These are phyloP conservation scores for Pseudochromis fuscus DNA, from an alignment of 2,797 vertebrate genomes.

Conservation along the genomic window DNA sequence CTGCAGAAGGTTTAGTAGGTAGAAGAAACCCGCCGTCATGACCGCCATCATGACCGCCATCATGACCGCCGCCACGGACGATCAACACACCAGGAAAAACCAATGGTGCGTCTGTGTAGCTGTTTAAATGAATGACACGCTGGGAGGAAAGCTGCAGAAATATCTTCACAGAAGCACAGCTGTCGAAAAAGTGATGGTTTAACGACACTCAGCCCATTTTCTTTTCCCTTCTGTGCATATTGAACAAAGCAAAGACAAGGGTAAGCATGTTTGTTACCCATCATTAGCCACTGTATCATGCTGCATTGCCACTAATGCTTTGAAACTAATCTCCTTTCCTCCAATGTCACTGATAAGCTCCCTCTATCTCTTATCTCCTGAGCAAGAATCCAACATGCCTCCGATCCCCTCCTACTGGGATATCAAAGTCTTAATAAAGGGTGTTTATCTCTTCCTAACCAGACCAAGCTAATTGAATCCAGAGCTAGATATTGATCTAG, in stretches of 20 bases:
- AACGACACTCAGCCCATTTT: slow-evolving; percentile 17
- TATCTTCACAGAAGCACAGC: slow-evolving; percentile 34
- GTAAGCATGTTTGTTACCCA: slow-evolving; percentile 70
- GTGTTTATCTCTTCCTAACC: slow-evolving; percentile 75
- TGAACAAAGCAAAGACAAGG: slow-evolving; percentile 53
- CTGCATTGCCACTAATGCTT: slow-evolving; percentile 66
- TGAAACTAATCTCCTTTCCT: slow-evolving; percentile 72
- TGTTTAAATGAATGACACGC: slow-evolving; percentile 62
- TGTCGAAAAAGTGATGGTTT: slow-evolving; percentile 46
- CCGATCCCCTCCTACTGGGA: slow-evolving; percentile 65
- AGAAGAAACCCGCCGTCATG: too few species aligned
- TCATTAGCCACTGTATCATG: slow-evolving; percentile 73
- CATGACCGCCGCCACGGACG: slow-evolving; percentile 62
- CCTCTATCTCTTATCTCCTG: slow-evolving; percentile 60
- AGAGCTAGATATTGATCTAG: slow-evolving; percentile 76
- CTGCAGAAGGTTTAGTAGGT: neutral
- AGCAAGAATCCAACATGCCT: slow-evolving; percentile 69
- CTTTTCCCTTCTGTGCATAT: slow-evolving; percentile 26
- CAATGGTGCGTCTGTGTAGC: slow-evolving; percentile 55
- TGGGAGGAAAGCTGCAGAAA: slow-evolving; percentile 36
- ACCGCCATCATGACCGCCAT: too few species aligned
- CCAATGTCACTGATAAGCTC: slow-evolving; percentile 67
- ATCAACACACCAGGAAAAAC: slow-evolving; percentile 64
- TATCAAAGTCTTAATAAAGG: slow-evolving; percentile 73
- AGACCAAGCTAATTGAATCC: slow-evolving; percentile 83